phyloP scores from a whole-genome alignment of 2,113 vertebrate species.

The Mugil cephalus region DNA sequence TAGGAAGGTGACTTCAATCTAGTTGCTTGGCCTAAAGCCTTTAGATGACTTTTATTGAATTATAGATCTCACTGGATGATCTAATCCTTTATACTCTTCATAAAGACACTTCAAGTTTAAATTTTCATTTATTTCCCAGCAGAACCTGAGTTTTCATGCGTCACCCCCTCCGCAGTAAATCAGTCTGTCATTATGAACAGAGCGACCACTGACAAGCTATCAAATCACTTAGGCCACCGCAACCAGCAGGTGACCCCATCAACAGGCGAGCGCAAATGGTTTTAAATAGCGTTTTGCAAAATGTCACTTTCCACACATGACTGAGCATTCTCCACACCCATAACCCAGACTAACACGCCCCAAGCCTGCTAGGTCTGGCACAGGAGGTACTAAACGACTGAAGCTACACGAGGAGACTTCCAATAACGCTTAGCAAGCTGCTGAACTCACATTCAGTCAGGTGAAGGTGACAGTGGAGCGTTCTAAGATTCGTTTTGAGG shows the following conservation, averaged over 20 bases:
- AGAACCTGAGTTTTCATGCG: constrained; percentile 9
- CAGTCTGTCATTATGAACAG: constrained; percentile 13
- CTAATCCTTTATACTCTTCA: neutral
- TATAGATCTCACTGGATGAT: neutral
- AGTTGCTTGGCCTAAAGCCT: constrained; percentile 9
- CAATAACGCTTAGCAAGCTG: neutral
- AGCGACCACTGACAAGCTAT: constrained; percentile 32
- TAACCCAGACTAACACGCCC: constrained; percentile 22
- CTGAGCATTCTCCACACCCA: constrained; percentile 37
- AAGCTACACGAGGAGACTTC: constrained; percentile 10
- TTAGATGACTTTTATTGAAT: neutral
- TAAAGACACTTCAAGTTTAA: neutral
- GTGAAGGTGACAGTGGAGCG: neutral
- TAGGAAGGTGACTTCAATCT: neutral
- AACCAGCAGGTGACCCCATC: constrained; percentile 47
- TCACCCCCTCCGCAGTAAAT: constrained; percentile 34
- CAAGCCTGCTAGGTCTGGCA: constrained; percentile 9
- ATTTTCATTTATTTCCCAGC: constrained; percentile 17
- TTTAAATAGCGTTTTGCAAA: constrained; percentile 60
- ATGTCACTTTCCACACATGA: constrained; percentile 68
- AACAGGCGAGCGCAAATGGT: constrained; percentile 36
- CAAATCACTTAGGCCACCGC: constrained; percentile 30
- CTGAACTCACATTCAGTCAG: constrained; percentile 34
- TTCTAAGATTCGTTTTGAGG: constrained; percentile 12
- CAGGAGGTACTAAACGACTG: constrained; percentile 21